Conservation (phyloP, 2,797 vertebrate genomes). For the Psittacula echo region DNA sequence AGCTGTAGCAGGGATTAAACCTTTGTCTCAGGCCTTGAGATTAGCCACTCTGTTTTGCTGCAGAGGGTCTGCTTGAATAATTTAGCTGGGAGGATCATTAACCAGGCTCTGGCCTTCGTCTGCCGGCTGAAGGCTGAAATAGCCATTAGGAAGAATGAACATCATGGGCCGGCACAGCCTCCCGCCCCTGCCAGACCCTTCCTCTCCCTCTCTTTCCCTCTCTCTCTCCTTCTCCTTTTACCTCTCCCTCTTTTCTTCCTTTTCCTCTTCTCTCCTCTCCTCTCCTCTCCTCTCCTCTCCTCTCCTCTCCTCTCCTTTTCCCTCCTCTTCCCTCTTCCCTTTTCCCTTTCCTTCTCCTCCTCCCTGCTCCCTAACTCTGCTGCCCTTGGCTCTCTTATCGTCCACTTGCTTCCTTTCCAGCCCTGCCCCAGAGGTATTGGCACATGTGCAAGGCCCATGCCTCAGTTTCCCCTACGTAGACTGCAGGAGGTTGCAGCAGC, state of each 20-base stretch:
- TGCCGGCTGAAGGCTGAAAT: slow-evolving; percentile 58
- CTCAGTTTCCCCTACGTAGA: background rate
- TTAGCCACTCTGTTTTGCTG: background rate
- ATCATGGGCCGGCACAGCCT: background rate
- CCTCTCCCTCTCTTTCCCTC: background rate
- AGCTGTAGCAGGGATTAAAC: background rate
- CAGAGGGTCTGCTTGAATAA: slow-evolving; percentile 44
- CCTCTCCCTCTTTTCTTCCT: no score
- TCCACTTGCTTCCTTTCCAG: background rate
- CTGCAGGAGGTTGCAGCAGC: background rate
- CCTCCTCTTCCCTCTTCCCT: no score
- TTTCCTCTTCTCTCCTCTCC: no score
- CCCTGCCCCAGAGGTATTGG: background rate
- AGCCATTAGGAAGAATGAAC: slow-evolving; percentile 26
- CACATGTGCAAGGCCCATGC: rapidly evolving
- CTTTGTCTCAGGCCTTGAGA: background rate
- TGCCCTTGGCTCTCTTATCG: background rate
- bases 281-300: no score
- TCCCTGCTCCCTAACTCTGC: background rate
- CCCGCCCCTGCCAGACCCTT: background rate
- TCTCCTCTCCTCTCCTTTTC: no score
- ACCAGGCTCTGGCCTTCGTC: slow-evolving; percentile 59
- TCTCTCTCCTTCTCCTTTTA: background rate
- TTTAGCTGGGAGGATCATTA: slow-evolving; percentile 54
- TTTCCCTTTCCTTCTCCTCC: no score